Base-by-base conservation (phyloP, 2,888 invertebrate genomes). In the Parasteatoda lunata region DNA sequence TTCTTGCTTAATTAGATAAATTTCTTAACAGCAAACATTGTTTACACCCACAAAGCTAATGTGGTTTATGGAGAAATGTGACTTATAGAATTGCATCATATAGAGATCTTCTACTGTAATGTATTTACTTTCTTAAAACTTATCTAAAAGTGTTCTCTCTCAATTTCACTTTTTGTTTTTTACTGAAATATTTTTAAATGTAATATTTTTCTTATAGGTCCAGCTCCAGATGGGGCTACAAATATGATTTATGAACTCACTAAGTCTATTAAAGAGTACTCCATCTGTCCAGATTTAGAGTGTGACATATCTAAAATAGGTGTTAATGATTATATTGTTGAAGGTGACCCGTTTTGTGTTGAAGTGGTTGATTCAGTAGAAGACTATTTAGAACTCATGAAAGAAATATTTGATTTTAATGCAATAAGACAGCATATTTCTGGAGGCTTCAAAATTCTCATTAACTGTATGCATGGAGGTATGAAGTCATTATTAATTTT, bases 331-430 rank as follows among this genome's bases (percentile, higher is more conserved):
- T 96, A 94, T 91, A 93, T 94, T 90, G 95, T 96, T 13, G 95
- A 96, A 89, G 95, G 94, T 59, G 93, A 93, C 45, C 93, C 94
- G 73, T 97, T 97, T 91, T 94, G 94, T 0, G 96, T 98, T 4
- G 96, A 97, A 91, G 94, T 99, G 0, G 94, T 99, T 79, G 98
- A 99, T 92, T 94, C 97, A 0, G 97, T 98, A 0, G 93, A 94
- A 15, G 96, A 98, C 91, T 99, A 99, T 91, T 94, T 97, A 0
- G 93, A 93, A 0, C 94, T 96, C 89, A 98, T 99, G 98, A 97
- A 97, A 92, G 95, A 96, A 90, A 98, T 99, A 90, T 99, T 99
- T 92, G 98, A 99, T 93, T 99, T 99, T 92, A 92, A 92, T 69
- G 94, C 95, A 91, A 94, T 99, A 84, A 95, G 94, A 91, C 92